A percentile compares a stretch with the other conserved stretches of the same genome.
Conservation (phyloP, 2,797 vertebrate species). For the Etheostoma perlongum region DNA sequence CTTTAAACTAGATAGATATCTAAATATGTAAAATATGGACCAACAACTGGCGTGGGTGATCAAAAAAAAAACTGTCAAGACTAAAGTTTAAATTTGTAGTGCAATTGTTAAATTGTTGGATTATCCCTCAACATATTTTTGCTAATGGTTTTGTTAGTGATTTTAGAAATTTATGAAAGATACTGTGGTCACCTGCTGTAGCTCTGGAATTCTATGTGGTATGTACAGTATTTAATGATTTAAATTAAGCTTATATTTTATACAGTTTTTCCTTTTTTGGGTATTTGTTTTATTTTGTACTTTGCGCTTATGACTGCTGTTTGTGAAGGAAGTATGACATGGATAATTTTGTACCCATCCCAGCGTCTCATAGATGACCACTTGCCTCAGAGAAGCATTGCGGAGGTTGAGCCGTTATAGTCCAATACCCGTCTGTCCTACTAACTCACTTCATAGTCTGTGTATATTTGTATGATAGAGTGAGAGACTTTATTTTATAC, state of each 20-base stretch:
- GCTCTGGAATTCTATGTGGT: conserved; percentile 74
- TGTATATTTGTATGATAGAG: conserved; percentile 65
- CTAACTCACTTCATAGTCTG: conserved; percentile 25
- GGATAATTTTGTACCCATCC: conserved; percentile 58
- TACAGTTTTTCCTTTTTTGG: conserved; percentile 56
- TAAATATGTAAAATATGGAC: conserved; percentile 65
- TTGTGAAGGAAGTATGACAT: conserved; percentile 72
- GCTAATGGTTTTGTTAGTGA: conserved; percentile 46
- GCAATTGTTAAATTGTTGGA: conserved; percentile 58
- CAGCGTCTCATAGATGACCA: conserved; percentile 42
- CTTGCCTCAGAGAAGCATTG: conserved; percentile 52
- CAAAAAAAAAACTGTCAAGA: conserved; percentile 3
- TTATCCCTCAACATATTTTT: conserved; percentile 37
- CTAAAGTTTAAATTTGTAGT: conserved; percentile 45
- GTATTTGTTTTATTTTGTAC: conserved; percentile 57
- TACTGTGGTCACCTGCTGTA: conserved; percentile 68
- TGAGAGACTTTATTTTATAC: conserved; percentile 67
- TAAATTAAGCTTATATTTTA: conserved; percentile 86
- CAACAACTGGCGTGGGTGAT: conserved; percentile 41
- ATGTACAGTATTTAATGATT: conserved; percentile 88
- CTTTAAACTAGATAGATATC: conserved; percentile 41
- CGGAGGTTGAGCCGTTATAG: conserved; percentile 49
- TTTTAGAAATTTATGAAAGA: conserved; percentile 63
- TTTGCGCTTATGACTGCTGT: conserved; percentile 74
- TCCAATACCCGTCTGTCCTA: conserved; percentile 29